Base-by-base conservation (phyloP, 2,797 vertebrate species). In the Passerculus sandwichensis region DNA sequence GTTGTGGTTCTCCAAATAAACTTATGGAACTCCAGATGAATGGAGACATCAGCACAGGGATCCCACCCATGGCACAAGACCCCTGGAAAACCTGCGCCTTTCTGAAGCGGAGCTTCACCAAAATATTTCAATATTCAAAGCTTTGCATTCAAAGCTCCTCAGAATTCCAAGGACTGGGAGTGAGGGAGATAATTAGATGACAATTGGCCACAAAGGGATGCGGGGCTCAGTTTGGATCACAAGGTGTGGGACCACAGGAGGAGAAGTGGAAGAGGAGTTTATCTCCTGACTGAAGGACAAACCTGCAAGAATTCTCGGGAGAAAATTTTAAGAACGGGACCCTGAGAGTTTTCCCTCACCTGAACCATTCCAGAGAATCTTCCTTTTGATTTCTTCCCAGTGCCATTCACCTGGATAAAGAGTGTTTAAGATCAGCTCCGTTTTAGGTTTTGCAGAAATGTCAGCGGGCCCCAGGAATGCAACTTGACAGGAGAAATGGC, bases 261-360 rank as follows among this genome's bases (percentile, higher is more conserved):
- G 16, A n/a, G 23, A 6, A 9, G 4, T 2, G 18, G 40, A 62
- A 29, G 14, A 45, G 9, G 9, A 0, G 0, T 4, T 80, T 60
- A 4, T 15, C 27, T 74, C 56, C 78, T 65, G 50, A 7, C 26
- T 15, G 30, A 42, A 50, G 25, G 20, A 10, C 4, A 74, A 80
- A 70, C 6, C 5, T 57, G 17, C 30, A 19, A 2, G 9, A 21
- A 59, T 34, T 50, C n/a, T 23, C n/a, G 8, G 45, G n/a, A 34
- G 34, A 29, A 9, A 4, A 23, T 47, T 56, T 57, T 22, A n/a
- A 54, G 13, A 36, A 82, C 56, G 5, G 27, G 26, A 10, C 42
- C 20, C 18, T 51, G 45, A 54, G 53, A 34, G 27, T 3, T 2
- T 22, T 57, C 13, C 38, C 53, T 36, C 26, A 17, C 3, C 22